Evolutionary conservation across 2,888 invertebrate species (phyloP).

Genomic region (Ochropleura plecta): DNA sequence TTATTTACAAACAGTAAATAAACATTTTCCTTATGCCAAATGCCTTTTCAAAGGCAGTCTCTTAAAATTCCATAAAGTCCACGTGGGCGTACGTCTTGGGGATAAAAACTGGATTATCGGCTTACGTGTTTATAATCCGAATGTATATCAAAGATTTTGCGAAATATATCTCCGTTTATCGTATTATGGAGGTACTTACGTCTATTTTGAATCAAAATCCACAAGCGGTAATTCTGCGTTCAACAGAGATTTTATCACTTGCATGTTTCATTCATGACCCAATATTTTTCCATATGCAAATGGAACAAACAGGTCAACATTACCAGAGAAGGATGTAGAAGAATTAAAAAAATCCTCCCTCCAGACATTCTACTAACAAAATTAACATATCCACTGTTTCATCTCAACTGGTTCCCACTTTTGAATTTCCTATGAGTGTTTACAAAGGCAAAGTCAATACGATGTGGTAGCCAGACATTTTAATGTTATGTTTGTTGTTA

Average conservation of each 20-base stretch:
- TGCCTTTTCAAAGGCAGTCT: slow-evolving; percentile 70
- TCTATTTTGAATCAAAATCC: slow-evolving; percentile 40
- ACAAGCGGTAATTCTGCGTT: background rate
- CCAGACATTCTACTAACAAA: slow-evolving; percentile 76
- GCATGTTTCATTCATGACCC: slow-evolving; percentile 29
- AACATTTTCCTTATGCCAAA: slow-evolving; percentile 56
- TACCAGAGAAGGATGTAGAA: slow-evolving; percentile 60
- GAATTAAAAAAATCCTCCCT: slow-evolving; percentile 68
- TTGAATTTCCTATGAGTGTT: slow-evolving; percentile 90
- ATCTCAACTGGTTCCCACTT: slow-evolving; percentile 88
- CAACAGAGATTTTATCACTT: slow-evolving; percentile 18
- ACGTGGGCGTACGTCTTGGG: slow-evolving; percentile 79
- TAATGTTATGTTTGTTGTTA: slow-evolving; percentile 67
- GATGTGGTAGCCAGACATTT: slow-evolving; percentile 82
- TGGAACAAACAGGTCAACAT: slow-evolving; percentile 46
- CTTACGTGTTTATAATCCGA: slow-evolving; percentile 78
- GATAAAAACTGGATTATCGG: slow-evolving; percentile 86
- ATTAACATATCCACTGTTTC: slow-evolving; percentile 90
- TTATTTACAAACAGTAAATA: slow-evolving; percentile 40
- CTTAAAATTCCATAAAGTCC: slow-evolving; percentile 78
- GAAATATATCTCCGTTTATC: slow-evolving; percentile 63
- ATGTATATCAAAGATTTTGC: slow-evolving; percentile 82
- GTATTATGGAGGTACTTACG: slow-evolving; percentile 8
- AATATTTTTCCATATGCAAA: slow-evolving; percentile 57
- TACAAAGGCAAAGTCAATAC: slow-evolving; percentile 89